Conservation (phyloP, 1,140 invertebrate genomes). For the Nymphalis io region DNA sequence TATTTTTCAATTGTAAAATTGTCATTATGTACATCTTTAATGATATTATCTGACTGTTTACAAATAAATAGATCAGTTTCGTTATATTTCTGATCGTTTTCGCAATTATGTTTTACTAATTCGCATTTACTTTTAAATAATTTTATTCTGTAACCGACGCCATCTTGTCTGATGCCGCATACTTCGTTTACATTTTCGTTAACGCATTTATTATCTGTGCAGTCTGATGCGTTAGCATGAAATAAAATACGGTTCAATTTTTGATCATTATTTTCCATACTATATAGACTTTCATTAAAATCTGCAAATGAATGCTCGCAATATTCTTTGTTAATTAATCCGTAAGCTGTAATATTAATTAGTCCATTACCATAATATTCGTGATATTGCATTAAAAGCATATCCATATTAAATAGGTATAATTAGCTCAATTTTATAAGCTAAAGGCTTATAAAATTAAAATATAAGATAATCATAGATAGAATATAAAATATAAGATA, state of each 20-base stretch:
- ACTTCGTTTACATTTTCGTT: slow-evolving; percentile 29
- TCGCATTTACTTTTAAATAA: slow-evolving; percentile 56
- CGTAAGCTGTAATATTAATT: slow-evolving; percentile 53
- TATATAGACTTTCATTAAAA: slow-evolving; percentile 15
- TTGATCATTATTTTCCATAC: background rate
- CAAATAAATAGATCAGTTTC: slow-evolving; percentile 57
- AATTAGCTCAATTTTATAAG: background rate
- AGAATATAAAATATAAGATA: no score
- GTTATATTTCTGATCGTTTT: slow-evolving; percentile 41
- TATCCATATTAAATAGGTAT: no score
- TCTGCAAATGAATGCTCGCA: slow-evolving; percentile 43
- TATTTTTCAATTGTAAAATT: slow-evolving; percentile 13
- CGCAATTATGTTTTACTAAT: slow-evolving; percentile 51
- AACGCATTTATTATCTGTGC: slow-evolving; percentile 24
- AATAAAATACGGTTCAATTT: slow-evolving; percentile 14
- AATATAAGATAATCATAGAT: no score
- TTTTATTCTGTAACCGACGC: slow-evolving; percentile 52
- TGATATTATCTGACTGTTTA: slow-evolving; percentile 27
- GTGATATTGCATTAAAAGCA: slow-evolving; percentile 5
- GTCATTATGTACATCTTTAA: slow-evolving; percentile 12
- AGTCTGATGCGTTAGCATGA: slow-evolving; percentile 8
- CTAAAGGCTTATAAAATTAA: background rate
- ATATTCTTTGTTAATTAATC: slow-evolving; percentile 57
- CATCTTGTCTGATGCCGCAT: slow-evolving; percentile 56
- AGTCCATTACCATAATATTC: slow-evolving; percentile 12